A percentile compares a stretch with the other conserved stretches of the same genome.
phyloP scores from a whole-genome alignment of 2,113 vertebrate genomes.

The Coryphaenoides rupestris region DNA sequence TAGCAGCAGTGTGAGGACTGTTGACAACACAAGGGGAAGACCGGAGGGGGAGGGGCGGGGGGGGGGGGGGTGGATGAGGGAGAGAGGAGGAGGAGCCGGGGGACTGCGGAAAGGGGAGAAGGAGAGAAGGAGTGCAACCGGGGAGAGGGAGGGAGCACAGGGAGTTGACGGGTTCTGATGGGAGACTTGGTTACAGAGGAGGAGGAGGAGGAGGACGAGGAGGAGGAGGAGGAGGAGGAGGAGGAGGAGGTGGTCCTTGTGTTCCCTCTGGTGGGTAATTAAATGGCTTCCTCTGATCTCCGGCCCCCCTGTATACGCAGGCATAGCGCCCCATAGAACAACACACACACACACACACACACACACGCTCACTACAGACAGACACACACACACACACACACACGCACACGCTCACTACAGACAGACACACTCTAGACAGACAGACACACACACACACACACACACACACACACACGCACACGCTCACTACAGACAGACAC shows the following conservation, averaged over 20 bases:
- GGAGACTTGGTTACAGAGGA: conserved; percentile 23
- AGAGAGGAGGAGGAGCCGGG: conserved; percentile 25
- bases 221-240: conserved; percentile 33
- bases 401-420: neutral
- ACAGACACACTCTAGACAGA: conserved; percentile 26
- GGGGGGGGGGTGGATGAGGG: conserved; percentile 46
- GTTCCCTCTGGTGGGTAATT: conserved; percentile 60
- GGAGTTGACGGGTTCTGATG: conserved; percentile 36
- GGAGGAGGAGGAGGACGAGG: conserved; percentile 40
- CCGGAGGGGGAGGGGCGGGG: conserved; percentile 6
- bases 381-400: neutral
- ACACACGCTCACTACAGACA: conserved; percentile 12
- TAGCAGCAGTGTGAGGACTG: too few species aligned
- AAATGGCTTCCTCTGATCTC: conserved; percentile 52
- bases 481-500: too few species aligned
- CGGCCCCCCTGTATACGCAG: conserved; percentile 44
- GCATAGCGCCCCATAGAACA: conserved; percentile 18
- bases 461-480: too few species aligned
- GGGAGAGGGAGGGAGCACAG: conserved; percentile 24
- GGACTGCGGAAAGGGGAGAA: conserved; percentile 19
- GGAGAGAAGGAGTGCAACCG: conserved; percentile 12
- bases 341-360: neutral
- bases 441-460: too few species aligned
- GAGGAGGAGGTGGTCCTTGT: conserved; percentile 38
- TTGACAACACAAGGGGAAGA: too few species aligned